These are phyloP conservation scores for Scaptomyza tumidula DNA, from an alignment of 2,888 invertebrate species.

Conservation along the genomic window DNA sequence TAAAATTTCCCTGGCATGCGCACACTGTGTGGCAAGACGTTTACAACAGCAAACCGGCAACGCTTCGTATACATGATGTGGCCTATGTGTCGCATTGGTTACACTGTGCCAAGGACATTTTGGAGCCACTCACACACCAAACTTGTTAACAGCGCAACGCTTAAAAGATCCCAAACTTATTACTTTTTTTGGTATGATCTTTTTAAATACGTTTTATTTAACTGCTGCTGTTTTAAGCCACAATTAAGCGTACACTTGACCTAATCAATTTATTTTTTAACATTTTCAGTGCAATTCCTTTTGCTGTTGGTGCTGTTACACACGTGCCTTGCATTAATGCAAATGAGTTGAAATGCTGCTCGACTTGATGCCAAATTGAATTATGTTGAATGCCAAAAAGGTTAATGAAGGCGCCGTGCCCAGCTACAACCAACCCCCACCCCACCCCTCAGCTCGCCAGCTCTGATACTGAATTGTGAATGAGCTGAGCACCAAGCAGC, in stretches of 20 bases:
- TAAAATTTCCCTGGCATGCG: constrained; percentile 77
- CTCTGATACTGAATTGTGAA: constrained; percentile 23
- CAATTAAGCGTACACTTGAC: constrained; percentile 49
- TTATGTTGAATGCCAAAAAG: constrained; percentile 75
- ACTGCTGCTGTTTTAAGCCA: constrained; percentile 18
- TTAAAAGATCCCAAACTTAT: constrained; percentile 11
- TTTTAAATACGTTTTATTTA: constrained; percentile 6
- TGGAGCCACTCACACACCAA: constrained; percentile 2
- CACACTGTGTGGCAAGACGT: constrained; percentile 51
- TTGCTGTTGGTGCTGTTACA: not conserved
- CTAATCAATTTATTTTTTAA: constrained; percentile 67
- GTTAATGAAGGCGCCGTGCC: constrained; percentile 67
- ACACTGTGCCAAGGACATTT: constrained; percentile 28
- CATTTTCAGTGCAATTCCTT: constrained; percentile 40
- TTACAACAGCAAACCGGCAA: constrained; percentile 32
- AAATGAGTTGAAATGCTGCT: constrained; percentile 47
- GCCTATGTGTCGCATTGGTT: constrained; percentile 3
- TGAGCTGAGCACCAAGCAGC: constrained; percentile 24
- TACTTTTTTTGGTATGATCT: not conserved
- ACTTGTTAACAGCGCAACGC: constrained; percentile 31
- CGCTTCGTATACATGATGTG: constrained; percentile 54
- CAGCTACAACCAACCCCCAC: not conserved
- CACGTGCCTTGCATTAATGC: constrained; percentile 74
- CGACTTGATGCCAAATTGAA: constrained; percentile 69
- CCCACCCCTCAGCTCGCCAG: not conserved